Evolutionary conservation across 2,888 invertebrate species (phyloP), one percentile per base, ranked within the genome.

Genomic region (Monoplex corrugatus): DNA sequence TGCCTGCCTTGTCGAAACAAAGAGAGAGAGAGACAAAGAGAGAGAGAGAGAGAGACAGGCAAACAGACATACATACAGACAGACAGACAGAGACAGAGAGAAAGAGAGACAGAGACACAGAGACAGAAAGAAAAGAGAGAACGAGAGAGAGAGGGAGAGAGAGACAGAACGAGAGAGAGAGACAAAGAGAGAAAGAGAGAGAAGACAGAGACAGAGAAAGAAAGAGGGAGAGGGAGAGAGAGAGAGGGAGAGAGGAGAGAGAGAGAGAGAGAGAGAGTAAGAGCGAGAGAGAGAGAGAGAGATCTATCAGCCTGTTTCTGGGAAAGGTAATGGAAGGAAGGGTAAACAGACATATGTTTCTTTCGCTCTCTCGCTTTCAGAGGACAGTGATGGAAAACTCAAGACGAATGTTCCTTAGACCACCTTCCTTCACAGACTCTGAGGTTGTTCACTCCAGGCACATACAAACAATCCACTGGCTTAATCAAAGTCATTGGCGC

Each of bases 201-300:
- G 19, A 19, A 50, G 50, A 84, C 28, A 86, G 86, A 86, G 63
- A 86, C 8, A 86, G 63, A 35, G n/a, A 75, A n/a, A 75, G n/a
- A 75, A n/a, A 75, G n/a, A 75, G 80, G 35, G 40, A 80, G 80
- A 80, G 40, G 35, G 80, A 80, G 40, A 80, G 80, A 80, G 40
- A 80, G 16, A 80, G 80, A 38, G 40, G n/a, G 80, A 80, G 40
- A 80, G 80, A 80, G 19, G 19, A 68, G 68, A 68, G 19, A 68
- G 23, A 63, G 28, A 68, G 19, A 68, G 68, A 8, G 19, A 68
- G 68, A 68, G 19, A 68, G 68, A 68, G 19, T 28, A 28, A 68
- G 19, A 68, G 68, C 23, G 68, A 68, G 68, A 68, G 68, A 68
- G n/a, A 23, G 68, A n/a, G 68, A 68, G 68, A 68, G 68, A 68